Conservation (phyloP, 2,797 vertebrate genomes). For the Ctenopoma multispine region DNA sequence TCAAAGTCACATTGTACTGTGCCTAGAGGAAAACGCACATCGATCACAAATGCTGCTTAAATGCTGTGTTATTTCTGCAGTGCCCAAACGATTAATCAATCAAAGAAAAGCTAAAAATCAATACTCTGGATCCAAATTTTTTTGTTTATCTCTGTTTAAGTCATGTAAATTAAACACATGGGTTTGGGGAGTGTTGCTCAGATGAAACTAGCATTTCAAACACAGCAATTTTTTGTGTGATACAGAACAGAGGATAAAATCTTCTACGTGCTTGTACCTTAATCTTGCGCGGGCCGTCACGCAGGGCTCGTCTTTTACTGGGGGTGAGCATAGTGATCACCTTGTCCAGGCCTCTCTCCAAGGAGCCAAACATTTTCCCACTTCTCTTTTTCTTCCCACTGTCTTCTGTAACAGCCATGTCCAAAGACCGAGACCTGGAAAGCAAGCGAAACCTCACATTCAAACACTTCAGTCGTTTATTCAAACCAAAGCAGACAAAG, state of each 20-base stretch:
- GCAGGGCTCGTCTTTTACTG: slow-evolving; percentile 87
- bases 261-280: slow-evolving; percentile 84
- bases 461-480: not conserved
- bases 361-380: slow-evolving; percentile 90
- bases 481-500: not conserved
- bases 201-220: not conserved
- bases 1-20: slow-evolving; percentile 95
- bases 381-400: slow-evolving; percentile 91
- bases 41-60: slow-evolving; percentile 1
- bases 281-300: slow-evolving; percentile 87
- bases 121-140: not conserved
- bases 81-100: not conserved
- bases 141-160: too few relatives aligned
- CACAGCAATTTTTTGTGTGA: not conserved
- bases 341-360: slow-evolving; percentile 96
- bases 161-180: too few relatives aligned
- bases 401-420: slow-evolving; percentile 84
- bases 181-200: too few relatives aligned
- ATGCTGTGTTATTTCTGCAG: not conserved
- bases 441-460: not conserved
- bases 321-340: slow-evolving; percentile 95
- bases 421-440: slow-evolving; percentile 89
- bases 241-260: not conserved
- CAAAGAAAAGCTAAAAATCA: not conserved
- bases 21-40: slow-evolving; percentile 76